Base-by-base conservation (phyloP, 2,888 invertebrate species). In the Mamestra brassicae region DNA sequence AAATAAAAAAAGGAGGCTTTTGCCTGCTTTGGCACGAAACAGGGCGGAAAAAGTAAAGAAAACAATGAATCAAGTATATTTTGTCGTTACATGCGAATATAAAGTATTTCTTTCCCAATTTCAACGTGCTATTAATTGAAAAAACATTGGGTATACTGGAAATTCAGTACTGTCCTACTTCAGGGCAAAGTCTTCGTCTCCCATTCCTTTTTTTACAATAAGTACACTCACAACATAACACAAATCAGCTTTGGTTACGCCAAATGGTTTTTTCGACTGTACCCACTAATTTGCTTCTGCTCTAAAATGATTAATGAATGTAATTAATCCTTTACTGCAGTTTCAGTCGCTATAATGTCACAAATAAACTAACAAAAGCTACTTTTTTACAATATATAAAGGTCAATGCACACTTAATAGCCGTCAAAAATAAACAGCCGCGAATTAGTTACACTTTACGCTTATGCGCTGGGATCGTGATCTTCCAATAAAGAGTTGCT, bases 381-480 rank as follows among this genome's bases (percentile, higher is more conserved):
- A 38, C 10, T 11, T 15, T 10, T 71, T 58, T 52, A 5, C 17
- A 50, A 50, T 15, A 13, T 26, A 17, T 45, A 50, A 84, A 85
- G 90, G 87, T 89, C 87, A 90, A 72, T 66, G 89, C 70, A 88
- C 90, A 89, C 82, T 86, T 87, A 89, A 90, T 88, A 80, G 87
- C 79, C 86, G 83, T 84, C 81, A 87, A 89, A 90, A 89, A 89
- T 89, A 90, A 90, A 90, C 83, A 88, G 76, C 74, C 57, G 72
- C 68, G 74, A 82, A 91, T 91, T 90, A 87, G 89, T 88, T 71
- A 88, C 88, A 88, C 84, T 89, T 86, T 67, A 85, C 86, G 84
- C 83, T 79, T 79, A 64, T 73, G 83, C 74, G 47, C 64, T 72
- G 52, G 38, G 68, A 80, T 78, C 78, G 74, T 86, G 82, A 83